Percentiles rank a stretch among this genome's conserved stretches.
Conservation (phyloP, 2,888 invertebrate species). For the Alentia gelatinosa region DNA sequence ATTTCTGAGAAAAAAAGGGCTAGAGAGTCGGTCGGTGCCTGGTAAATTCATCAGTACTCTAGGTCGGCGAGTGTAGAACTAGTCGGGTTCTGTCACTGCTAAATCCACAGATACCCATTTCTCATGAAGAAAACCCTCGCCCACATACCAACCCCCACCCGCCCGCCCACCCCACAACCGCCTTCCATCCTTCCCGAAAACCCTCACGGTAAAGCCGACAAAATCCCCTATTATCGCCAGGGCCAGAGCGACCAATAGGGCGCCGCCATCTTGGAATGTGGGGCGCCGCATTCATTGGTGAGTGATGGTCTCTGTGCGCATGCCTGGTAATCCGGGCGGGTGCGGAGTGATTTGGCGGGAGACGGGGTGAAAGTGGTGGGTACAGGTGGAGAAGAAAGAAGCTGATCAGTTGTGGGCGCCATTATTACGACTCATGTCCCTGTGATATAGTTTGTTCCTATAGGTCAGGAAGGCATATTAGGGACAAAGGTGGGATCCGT, state of each 20-base stretch:
- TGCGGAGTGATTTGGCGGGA: background rate
- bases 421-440: background rate
- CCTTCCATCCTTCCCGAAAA: background rate
- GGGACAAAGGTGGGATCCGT: no score
- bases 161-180: background rate
- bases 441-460: background rate
- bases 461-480: no score
- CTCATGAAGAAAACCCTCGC: background rate
- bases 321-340: background rate
- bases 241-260: background rate
- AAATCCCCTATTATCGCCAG: background rate
- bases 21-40: no score
- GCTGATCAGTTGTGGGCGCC: background rate
- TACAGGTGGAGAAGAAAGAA: background rate
- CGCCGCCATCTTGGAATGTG: background rate
- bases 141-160: background rate
- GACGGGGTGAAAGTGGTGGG: background rate
- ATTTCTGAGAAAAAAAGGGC: no score
- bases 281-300: slow-evolving; percentile 7
- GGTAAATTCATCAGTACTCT: no score
- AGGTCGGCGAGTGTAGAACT: background rate
- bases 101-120: background rate
- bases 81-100: background rate
- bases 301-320: slow-evolving; percentile 15
- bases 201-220: background rate